Percentiles rank a stretch among this genome's conserved stretches.
These are phyloP conservation scores for Tragelaphus imberbis DNA, from an alignment of 2,113 vertebrate genomes.

Conservation along the genomic window DNA sequence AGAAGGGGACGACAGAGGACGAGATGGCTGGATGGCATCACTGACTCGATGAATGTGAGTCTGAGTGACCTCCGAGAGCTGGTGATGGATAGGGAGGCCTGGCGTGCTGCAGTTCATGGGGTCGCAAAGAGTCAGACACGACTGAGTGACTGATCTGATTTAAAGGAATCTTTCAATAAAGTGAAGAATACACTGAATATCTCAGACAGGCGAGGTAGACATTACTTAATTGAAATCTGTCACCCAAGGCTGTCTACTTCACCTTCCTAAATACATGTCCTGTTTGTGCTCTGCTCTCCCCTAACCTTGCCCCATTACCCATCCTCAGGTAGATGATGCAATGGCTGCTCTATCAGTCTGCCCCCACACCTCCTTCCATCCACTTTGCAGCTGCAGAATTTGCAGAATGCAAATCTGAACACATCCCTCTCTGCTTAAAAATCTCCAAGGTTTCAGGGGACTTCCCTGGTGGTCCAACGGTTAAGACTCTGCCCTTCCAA, in stretches of 20 bases:
- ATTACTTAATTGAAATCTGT: not conserved
- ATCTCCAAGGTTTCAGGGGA: not conserved
- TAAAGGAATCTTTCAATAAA: not conserved
- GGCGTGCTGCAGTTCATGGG: too few relatives aligned
- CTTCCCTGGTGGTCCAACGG: not conserved
- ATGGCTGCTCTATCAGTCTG: not conserved
- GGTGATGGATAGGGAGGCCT: too few relatives aligned
- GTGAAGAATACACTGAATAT: not conserved
- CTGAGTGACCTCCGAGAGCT: too few relatives aligned
- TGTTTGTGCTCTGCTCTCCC: not conserved
- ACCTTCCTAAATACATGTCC: not conserved
- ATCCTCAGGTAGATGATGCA: not conserved
- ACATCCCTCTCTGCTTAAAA: not conserved
- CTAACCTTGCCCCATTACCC: not conserved
- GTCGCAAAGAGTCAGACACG: too few relatives aligned
- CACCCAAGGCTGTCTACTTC: not conserved
- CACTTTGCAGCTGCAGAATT: not conserved
- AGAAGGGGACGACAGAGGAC: too few relatives aligned
- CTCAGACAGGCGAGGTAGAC: not conserved
- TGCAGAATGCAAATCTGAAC: not conserved
- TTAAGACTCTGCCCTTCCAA: not conserved
- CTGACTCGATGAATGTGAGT: too few relatives aligned
- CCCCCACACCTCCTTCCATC: not conserved
- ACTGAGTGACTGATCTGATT: too few relatives aligned
- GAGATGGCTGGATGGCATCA: too few relatives aligned